Base-by-base conservation (phyloP, 1,140 invertebrate species). In the Drosophila pruinosa region DNA sequence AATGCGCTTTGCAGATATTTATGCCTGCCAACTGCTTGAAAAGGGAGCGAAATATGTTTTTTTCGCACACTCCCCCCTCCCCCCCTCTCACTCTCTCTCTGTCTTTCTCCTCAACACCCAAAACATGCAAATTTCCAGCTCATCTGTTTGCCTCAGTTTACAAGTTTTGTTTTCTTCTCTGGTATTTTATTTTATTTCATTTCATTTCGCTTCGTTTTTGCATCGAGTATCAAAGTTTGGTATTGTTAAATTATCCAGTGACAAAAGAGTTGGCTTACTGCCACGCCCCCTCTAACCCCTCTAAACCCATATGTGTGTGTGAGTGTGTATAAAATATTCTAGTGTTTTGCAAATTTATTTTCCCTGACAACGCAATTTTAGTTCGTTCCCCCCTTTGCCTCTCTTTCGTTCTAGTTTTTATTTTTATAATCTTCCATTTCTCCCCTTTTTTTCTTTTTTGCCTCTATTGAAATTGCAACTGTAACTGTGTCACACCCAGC, bases 1-100 rank as follows among this genome's bases (percentile, higher is more conserved):
- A 89, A 88, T 89, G 83, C 83, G 83, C 82, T 88, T 88, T 88
- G 74, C 83, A 82, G 75, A 82, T 88, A 88, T 88, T 88, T 88
- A 88, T 88, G 78, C 64, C 82, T 68, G 64, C 69, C 72, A 82
- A 81, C 78, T 74, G 78, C 67, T 78, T 85, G 53, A 65, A 62
- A 53, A 63, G 47, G 62, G 63, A 67, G 48, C 74, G 39, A 88
- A 88, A 88, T 88, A 88, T 88, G 78, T 75, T 78, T 82, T 82
- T 88, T 72, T 86, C 69, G 62, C 82, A 62, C 68, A 76, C 80
- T 67, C 22, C 22, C 28, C 39, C n/a, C 7, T 5, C 14, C 17
- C 17, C 19, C 12, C n/a, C 19, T 24, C 38, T 21, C 43, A 21
- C 56, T 10, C 21, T 4, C 17, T 19, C 15, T 15, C 41, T 28